Evolutionary conservation across 2,797 vertebrate species (phyloP).

Genomic region (Spizella passerina): DNA sequence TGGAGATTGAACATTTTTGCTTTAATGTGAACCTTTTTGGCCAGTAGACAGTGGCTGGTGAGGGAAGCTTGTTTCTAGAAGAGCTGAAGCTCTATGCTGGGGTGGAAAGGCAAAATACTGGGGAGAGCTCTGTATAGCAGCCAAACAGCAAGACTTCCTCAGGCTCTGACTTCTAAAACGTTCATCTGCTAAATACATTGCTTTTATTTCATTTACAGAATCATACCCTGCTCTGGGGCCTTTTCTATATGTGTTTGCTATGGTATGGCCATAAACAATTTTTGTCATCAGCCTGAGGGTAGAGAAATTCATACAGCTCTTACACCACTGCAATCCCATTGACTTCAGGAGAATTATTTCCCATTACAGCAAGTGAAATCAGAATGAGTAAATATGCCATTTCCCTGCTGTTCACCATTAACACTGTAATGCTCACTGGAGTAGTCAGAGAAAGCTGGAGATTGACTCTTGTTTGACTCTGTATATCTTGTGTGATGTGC

Average conservation of each 20-base stretch:
- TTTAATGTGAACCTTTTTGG: background rate
- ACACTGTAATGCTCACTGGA: background rate
- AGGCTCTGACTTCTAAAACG: background rate
- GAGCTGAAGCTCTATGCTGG: background rate
- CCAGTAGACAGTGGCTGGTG: rapidly evolving
- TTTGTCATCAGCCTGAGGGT: background rate
- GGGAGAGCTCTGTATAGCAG: background rate
- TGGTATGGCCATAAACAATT: background rate
- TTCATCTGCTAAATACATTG: background rate
- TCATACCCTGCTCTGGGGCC: background rate
- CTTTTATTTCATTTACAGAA: background rate
- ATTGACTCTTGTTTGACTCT: background rate
- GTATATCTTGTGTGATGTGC: background rate
- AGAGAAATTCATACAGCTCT: background rate
- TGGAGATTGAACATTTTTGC: background rate
- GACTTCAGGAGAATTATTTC: background rate
- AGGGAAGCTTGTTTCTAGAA: background rate
- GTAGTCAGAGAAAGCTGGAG: background rate
- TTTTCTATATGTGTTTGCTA: background rate
- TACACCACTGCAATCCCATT: background rate
- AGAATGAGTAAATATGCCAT: background rate
- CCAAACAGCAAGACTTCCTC: background rate
- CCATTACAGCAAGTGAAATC: background rate
- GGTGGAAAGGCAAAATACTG: background rate
- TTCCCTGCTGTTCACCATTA: background rate